Conservation (phyloP, 2,113 vertebrate genomes). For the Rissa tridactyla region DNA sequence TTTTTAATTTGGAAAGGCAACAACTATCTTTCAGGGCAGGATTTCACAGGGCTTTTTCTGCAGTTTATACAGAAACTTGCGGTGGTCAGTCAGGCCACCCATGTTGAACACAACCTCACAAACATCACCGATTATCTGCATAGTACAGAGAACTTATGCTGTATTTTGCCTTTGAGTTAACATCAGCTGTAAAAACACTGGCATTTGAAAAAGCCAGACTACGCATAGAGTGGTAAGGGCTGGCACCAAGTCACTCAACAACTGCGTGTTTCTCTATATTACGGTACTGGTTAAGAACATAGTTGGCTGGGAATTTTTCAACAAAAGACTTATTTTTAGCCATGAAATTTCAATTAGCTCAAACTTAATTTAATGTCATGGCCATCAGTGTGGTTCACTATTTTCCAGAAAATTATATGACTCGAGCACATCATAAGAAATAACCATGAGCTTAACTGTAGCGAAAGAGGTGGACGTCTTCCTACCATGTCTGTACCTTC, state of each 20-base stretch:
- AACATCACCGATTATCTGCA: background rate
- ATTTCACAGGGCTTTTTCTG: background rate
- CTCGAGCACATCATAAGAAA: background rate
- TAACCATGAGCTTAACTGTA: background rate
- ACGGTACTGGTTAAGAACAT: background rate
- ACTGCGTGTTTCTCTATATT: background rate
- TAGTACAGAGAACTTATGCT: background rate
- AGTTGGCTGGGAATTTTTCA: background rate
- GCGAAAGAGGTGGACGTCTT: background rate
- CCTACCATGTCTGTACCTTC: background rate
- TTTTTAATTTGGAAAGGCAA: background rate
- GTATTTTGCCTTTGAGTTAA: slow-evolving; percentile 6
- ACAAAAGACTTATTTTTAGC: background rate
- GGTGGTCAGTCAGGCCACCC: background rate
- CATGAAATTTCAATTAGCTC: background rate
- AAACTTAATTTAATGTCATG: background rate
- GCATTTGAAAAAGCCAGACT: background rate
- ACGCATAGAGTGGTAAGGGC: background rate
- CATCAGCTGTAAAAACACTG: slow-evolving; percentile 6
- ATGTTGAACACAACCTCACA: background rate
- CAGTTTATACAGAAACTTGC: background rate
- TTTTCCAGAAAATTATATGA: background rate
- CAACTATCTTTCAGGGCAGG: background rate
- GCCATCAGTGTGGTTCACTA: background rate
- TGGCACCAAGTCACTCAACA: background rate